A percentile compares a stretch with the other conserved stretches of the same genome.
Evolutionary conservation across 2,113 vertebrate genomes (phyloP).

Genomic region (cattle (Bos taurus)): ARS-UCD2.0 NC_037329.1:125694001-125694500

Average conservation of each 20-base stretch:
- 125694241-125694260: neutral
- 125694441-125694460: neutral
- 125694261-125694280: neutral
- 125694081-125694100: neutral
- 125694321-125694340: neutral
- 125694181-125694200: neutral
- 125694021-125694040: neutral
- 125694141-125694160: neutral
- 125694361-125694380: neutral
- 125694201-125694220: neutral
- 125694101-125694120: neutral
- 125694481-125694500: neutral
- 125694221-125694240: neutral
- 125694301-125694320: neutral
- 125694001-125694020: neutral
- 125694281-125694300: neutral
- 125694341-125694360: neutral
- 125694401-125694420: neutral
- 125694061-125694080: neutral
- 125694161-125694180: neutral
- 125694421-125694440: neutral
- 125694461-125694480: neutral
- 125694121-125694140: neutral
- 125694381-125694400: neutral
- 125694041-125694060: neutral